phyloP scores from a whole-genome alignment of 1,140 invertebrate species.

The Cydia splendana region DNA sequence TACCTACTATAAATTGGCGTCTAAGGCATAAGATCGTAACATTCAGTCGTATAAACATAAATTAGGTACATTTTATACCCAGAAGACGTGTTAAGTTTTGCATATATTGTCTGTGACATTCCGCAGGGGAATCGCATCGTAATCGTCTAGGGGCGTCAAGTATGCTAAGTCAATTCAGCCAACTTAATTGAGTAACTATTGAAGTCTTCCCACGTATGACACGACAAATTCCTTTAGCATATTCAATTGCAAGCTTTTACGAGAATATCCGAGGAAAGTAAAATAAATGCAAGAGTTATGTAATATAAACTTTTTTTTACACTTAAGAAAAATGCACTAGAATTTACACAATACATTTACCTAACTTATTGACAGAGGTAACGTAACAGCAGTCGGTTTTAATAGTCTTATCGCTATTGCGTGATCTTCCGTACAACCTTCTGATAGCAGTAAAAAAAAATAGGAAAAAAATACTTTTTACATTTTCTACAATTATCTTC shows the following conservation, averaged over 20 bases:
- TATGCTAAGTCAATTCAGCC: neutral
- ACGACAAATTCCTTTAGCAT: constrained; percentile 2
- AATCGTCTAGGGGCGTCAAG: constrained; percentile 5
- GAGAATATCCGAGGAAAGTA: neutral
- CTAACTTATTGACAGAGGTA: no score
- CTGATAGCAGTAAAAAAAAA: no score
- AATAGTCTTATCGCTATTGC: no score
- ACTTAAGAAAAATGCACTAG: no score
- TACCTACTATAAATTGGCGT: no score
- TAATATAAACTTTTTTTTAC: no score
- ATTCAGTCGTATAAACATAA: neutral
- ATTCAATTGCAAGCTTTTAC: neutral
- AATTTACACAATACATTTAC: no score
- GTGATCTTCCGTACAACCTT: no score
- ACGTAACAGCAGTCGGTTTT: no score
- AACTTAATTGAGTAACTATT: constrained; percentile 12
- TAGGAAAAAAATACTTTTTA: no score
- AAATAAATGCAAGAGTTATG: no score
- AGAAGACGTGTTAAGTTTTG: neutral
- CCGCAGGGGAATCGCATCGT: neutral
- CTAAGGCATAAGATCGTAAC: neutral
- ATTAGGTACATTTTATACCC: neutral
- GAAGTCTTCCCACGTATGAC: constrained; percentile 14
- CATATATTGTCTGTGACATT: neutral
- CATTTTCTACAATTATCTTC: no score